A percentile compares a stretch with the other conserved stretches of the same genome.
phyloP scores from a whole-genome alignment of 2,888 invertebrate genomes.

The Busseola fusca region DNA sequence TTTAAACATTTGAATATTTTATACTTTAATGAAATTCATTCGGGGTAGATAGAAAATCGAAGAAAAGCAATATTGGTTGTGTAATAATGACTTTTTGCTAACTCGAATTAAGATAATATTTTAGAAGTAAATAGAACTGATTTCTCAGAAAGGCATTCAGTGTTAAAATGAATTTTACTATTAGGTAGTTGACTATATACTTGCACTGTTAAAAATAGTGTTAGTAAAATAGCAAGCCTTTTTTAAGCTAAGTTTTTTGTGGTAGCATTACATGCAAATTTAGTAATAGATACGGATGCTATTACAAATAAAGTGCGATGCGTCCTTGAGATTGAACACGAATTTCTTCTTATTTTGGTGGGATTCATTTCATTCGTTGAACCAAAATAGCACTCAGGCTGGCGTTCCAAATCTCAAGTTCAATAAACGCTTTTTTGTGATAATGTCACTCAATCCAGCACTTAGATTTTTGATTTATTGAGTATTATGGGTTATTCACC shows the following conservation, averaged over 20 bases:
- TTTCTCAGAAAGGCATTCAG: neutral
- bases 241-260: slow-evolving; percentile 37
- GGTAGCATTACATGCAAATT: slow-evolving; percentile 55
- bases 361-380: slow-evolving; percentile 45
- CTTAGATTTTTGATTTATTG: slow-evolving; percentile 17
- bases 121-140: neutral
- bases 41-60: neutral
- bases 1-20: slow-evolving; percentile 10
- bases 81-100: neutral
- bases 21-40: neutral
- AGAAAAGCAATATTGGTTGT: neutral
- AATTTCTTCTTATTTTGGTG: slow-evolving; percentile 52
- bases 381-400: slow-evolving; percentile 37
- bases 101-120: neutral
- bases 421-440: slow-evolving; percentile 47
- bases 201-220: slow-evolving; percentile 11
- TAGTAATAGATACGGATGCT: slow-evolving; percentile 47
- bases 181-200: slow-evolving; percentile 6
- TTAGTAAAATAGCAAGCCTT: slow-evolving; percentile 25
- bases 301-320: slow-evolving; percentile 39
- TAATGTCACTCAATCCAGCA: slow-evolving; percentile 40
- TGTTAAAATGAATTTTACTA: neutral
- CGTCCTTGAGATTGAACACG: slow-evolving; percentile 57
- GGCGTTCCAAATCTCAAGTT: slow-evolving; percentile 41
- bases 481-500: slow-evolving; percentile 13